Evolutionary conservation across 2,888 invertebrate species (phyloP), one percentile per base, ranked within the genome.

Genomic region (Lepidonotus clava): DNA sequence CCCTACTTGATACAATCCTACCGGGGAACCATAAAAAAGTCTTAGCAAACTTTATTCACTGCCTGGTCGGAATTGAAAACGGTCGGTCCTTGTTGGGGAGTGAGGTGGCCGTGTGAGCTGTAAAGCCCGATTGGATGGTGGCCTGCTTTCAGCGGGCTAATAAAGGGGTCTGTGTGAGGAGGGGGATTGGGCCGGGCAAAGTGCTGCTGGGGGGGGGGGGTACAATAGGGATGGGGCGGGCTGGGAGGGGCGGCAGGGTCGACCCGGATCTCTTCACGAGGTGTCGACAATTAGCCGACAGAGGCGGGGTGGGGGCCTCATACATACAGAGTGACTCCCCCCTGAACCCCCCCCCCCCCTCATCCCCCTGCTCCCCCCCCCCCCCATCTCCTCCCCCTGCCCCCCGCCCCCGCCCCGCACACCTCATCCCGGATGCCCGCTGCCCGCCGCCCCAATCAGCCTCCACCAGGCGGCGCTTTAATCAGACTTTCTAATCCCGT

Each of bases 21-120:
- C 61, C 2, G 8, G 11, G 4, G 28, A 24, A 11, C 61, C 2
- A 28, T 61, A 61, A 61, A 61, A 61, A 61, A 32, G 61, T 61
- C 61, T 61, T 32, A 61, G 61, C 61, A 61, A 61, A 61, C 28
- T 61, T 61, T 28, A n/a, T n/a, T n/a, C n/a, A n/a, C n/a, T n/a
- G n/a, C n/a, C n/a, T n/a, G n/a, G n/a, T n/a, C n/a, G n/a, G n/a
- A n/a, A n/a, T n/a, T n/a, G n/a, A n/a, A n/a, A n/a, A n/a, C n/a
- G n/a, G n/a, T n/a, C n/a, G n/a, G n/a, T n/a, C n/a, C n/a, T n/a
- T n/a, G n/a, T n/a, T n/a, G n/a, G n/a, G n/a, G n/a, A n/a, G n/a
- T n/a, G n/a, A n/a, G n/a, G n/a, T n/a, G n/a, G n/a, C n/a, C n/a
- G n/a, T n/a, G n/a, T n/a, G n/a, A n/a, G n/a, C n/a, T n/a, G n/a